A percentile compares a stretch with the other conserved stretches of the same genome.
phyloP scores from a whole-genome alignment of 2,797 vertebrate species.

The Harpagifer antarcticus region DNA sequence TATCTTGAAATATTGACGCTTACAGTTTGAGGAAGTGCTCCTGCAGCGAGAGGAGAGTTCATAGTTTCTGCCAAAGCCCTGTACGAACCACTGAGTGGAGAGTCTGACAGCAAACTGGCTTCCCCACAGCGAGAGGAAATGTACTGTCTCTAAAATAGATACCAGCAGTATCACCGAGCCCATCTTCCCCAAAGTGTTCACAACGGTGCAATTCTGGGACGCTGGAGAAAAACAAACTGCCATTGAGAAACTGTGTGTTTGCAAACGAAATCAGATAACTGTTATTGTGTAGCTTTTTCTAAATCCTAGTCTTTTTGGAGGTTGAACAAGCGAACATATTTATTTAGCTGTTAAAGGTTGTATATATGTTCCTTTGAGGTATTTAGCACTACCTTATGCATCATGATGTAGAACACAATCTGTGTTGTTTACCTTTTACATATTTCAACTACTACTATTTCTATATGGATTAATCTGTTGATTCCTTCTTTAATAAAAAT shows the following conservation, averaged over 20 bases:
- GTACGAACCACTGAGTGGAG: constrained; percentile 55
- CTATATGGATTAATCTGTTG: background rate
- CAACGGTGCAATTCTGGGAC: constrained; percentile 63
- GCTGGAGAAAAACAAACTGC: constrained; percentile 67
- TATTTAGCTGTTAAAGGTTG: constrained; percentile 34
- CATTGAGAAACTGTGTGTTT: constrained; percentile 43
- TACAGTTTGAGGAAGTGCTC: constrained; percentile 74
- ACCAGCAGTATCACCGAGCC: constrained; percentile 67
- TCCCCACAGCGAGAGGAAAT: constrained; percentile 68
- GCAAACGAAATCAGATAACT: constrained; percentile 59
- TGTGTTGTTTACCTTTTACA: background rate
- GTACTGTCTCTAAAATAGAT: constrained; percentile 73
- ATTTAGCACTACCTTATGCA: constrained; percentile 11
- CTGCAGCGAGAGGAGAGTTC: constrained; percentile 69
- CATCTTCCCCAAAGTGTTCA: constrained; percentile 71
- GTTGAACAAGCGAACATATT: constrained; percentile 62
- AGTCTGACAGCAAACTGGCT: constrained; percentile 71
- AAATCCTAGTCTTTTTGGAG: constrained; percentile 47
- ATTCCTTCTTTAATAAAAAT: background rate
- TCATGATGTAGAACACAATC: background rate
- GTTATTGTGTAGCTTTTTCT: constrained; percentile 45
- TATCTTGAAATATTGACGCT: constrained; percentile 68
- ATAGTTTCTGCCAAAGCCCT: constrained; percentile 59
- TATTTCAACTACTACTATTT: background rate
- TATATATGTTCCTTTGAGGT: constrained; percentile 12